A percentile compares a stretch with the other conserved stretches of the same genome.
Evolutionary conservation across 2,113 vertebrate species (phyloP).

Genomic region (Octodon degus): DNA sequence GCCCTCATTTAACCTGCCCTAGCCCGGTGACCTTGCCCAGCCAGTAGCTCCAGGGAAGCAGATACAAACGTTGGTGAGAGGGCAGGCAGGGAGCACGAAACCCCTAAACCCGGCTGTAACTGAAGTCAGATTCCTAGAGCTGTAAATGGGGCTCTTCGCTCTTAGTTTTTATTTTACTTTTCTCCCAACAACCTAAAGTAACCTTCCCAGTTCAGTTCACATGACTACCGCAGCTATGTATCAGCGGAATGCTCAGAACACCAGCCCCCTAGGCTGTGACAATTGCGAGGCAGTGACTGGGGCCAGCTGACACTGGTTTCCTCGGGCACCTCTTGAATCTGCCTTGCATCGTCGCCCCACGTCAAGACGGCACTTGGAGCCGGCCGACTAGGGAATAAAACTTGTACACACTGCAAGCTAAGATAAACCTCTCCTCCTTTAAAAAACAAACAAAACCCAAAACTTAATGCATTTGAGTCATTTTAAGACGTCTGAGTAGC

Average conservation of each 20-base stretch:
- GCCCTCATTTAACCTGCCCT: accelerated
- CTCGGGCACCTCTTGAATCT: background rate
- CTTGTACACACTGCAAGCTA: background rate
- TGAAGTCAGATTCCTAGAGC: background rate
- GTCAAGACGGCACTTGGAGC: background rate
- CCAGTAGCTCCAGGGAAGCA: background rate
- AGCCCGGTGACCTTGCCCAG: background rate
- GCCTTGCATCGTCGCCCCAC: background rate
- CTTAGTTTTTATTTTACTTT: background rate
- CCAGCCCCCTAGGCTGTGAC: background rate
- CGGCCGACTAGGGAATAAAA: background rate
- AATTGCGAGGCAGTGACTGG: background rate
- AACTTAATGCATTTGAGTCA: background rate
- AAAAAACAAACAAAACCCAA: background rate
- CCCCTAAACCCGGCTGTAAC: background rate
- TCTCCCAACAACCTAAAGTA: background rate
- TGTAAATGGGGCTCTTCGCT: background rate
- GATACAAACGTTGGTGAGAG: background rate
- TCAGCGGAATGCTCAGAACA: background rate
- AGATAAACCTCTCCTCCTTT: background rate
- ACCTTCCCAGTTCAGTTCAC: background rate
- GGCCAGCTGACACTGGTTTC: background rate
- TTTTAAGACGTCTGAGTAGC: background rate
- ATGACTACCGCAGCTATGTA: background rate
- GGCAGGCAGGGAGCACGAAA: too few relatives aligned